phyloP scores from a whole-genome alignment of 2,797 vertebrate genomes.

The Rhinophrynus dorsalis region DNA sequence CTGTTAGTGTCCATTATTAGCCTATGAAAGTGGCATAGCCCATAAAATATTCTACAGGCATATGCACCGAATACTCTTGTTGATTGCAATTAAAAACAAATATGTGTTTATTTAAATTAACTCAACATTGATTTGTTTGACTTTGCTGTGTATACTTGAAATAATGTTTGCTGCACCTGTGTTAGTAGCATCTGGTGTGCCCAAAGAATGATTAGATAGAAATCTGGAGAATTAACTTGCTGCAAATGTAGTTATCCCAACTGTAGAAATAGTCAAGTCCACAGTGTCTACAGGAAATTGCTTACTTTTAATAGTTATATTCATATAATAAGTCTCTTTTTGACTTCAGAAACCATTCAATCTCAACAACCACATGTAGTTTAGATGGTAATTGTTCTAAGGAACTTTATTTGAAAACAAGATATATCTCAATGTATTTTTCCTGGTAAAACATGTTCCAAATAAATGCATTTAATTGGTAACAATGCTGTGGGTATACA shows the following conservation, averaged over 20 bases:
- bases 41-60: background rate
- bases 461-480: too few relatives aligned
- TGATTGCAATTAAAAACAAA: background rate
- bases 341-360: too few relatives aligned
- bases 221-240: background rate
- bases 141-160: background rate
- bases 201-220: background rate
- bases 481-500: too few relatives aligned
- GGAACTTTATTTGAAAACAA: too few relatives aligned
- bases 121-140: background rate
- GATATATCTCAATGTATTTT: too few relatives aligned
- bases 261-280: background rate
- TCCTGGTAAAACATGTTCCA: too few relatives aligned
- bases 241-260: background rate
- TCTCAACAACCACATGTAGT: too few relatives aligned
- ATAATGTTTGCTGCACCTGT: background rate
- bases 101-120: background rate
- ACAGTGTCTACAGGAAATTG: background rate
- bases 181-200: background rate
- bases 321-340: too few relatives aligned
- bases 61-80: background rate
- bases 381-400: too few relatives aligned
- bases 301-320: too few relatives aligned
- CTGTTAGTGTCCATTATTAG: too few relatives aligned
- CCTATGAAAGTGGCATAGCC: too few relatives aligned